Evolutionary conservation across 2,113 vertebrate species (phyloP).

Genomic region (Ondatra zibethicus): DNA sequence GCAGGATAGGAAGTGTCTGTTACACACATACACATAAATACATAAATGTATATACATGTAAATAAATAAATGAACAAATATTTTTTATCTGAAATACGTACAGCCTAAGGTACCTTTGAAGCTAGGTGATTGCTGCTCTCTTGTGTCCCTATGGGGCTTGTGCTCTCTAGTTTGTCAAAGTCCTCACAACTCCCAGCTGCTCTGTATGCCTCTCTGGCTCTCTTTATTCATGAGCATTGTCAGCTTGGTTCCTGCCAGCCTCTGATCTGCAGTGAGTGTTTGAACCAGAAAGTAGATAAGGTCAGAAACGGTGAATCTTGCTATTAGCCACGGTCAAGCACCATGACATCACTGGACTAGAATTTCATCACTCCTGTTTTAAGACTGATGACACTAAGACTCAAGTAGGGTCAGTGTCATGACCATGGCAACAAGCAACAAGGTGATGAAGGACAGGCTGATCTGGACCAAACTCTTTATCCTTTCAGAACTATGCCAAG

Average conservation of each 20-base stretch:
- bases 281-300: background rate
- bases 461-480: background rate
- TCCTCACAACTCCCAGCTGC: background rate
- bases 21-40: background rate
- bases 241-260: background rate
- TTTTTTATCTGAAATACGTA: background rate
- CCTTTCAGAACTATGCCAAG: background rate
- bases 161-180: background rate
- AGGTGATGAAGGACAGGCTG: background rate
- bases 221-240: background rate
- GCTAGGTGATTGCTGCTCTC: background rate
- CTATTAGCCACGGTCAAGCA: background rate
- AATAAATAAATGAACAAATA: background rate
- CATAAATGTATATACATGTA: background rate
- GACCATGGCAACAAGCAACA: background rate
- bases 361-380: background rate
- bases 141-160: background rate
- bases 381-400: background rate
- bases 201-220: background rate
- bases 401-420: background rate
- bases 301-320: background rate
- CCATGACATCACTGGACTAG: background rate
- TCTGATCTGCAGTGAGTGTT: background rate
- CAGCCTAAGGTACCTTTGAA: background rate
- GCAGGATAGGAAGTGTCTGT: too few species aligned